Percentiles rank a stretch among this genome's conserved stretches.
phyloP scores from a whole-genome alignment of 2,797 vertebrate species.

The Etheostoma nigrum region DNA sequence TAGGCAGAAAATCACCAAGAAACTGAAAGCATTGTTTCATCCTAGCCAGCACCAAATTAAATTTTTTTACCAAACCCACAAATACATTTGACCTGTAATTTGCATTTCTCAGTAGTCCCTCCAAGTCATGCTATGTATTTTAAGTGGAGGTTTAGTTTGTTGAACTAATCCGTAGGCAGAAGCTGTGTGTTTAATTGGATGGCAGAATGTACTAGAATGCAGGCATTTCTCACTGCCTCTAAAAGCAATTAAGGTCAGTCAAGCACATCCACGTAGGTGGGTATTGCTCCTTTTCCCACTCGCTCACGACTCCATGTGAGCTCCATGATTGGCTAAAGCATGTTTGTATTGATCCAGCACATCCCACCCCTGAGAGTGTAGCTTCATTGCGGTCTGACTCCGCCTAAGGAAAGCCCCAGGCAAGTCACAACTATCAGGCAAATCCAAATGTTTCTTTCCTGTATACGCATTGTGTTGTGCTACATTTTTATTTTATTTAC shows the following conservation, averaged over 20 bases:
- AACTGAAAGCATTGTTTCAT: conserved; percentile 53
- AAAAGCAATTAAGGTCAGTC: conserved; percentile 65
- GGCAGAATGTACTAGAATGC: conserved; percentile 40
- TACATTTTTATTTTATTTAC: conserved; percentile 26
- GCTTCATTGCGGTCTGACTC: conserved; percentile 65
- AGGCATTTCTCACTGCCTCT: conserved; percentile 66
- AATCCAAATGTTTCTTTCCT: conserved; percentile 51
- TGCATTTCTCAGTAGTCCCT: conserved; percentile 36
- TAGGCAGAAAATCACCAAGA: conserved; percentile 71
- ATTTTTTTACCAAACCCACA: conserved; percentile 28
- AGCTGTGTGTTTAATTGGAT: conserved; percentile 62
- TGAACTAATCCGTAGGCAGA: conserved; percentile 46
- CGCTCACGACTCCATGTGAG: conserved; percentile 50
- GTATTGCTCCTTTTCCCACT: conserved; percentile 59
- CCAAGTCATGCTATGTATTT: conserved; percentile 44
- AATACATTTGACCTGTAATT: conserved; percentile 37
- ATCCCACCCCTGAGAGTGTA: conserved; percentile 62
- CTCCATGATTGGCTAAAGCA: conserved; percentile 64
- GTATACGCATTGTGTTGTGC: conserved; percentile 14
- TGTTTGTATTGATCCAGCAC: conserved; percentile 70
- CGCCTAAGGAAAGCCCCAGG: conserved; percentile 60
- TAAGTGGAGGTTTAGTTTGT: conserved; percentile 43
- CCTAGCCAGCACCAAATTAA: conserved; percentile 34
- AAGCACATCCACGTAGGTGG: conserved; percentile 65
- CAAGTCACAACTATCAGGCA: conserved; percentile 57